Base-by-base conservation (phyloP, 2,888 invertebrate species). In the Ecliptopera silaceata region DNA sequence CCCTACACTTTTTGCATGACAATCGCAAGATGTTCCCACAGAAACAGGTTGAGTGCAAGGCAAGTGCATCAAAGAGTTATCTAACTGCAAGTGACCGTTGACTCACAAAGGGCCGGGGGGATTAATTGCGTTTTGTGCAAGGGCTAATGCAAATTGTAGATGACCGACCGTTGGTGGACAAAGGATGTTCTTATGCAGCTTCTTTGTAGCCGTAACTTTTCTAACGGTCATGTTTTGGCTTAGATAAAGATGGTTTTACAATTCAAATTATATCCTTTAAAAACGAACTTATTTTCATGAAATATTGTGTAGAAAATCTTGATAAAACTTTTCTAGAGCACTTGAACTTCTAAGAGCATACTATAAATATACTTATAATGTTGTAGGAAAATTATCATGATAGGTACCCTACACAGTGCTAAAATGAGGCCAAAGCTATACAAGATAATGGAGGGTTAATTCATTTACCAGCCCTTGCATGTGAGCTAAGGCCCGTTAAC, bases 131-230 rank as follows among this genome's bases (percentile, higher is more conserved):
- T 63, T 31, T 52, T 41, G 34, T 29, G 52, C 44, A 32, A 20
- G 82, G 80, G 79, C 76, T 76, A 72, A 83, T 79, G 84, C 84
- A 77, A 82, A 84, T 82, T 74, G 77, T 66, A 72, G 70, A 64
- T 76, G 79, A 79, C 82, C 82, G 79, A 79, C 82, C 82, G 81
- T 81, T 77, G 68, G 70, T 68, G 64, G 60, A 75, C 71, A 74
- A 75, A 68, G 53, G 65, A 50, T n/a, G 56, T 51, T 68, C 64
- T 66, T 67, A 62, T 56, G 34, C 54, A 61, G 51, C 59, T 59
- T 56, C 51, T 59, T 49, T 56, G 22, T 50, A 39, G 47, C 32
- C 55, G 42, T 47, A 41, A 15, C 34, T 50, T 53, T 56, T 64
- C 48, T 64, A 68, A 66, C 65, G 65, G 64, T 54, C 34, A 20